phyloP scores from a whole-genome alignment of 1,140 invertebrate species.

The Anagrus nilaparvatae region DNA sequence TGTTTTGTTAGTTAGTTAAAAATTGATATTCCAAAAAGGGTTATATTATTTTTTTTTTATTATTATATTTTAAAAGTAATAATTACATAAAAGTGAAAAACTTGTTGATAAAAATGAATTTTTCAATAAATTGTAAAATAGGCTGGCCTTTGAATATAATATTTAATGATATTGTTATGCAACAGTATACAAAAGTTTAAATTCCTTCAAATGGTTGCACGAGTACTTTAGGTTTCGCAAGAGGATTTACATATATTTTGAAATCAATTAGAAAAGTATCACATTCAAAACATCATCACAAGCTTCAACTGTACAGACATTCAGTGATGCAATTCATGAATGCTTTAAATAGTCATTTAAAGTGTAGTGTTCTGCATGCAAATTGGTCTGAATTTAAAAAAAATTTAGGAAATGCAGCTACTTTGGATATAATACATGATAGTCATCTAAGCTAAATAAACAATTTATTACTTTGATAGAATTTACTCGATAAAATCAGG shows the following conservation, averaged over 20 bases:
- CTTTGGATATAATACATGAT: constrained; percentile 56
- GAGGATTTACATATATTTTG: constrained; percentile 48
- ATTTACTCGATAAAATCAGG: no score
- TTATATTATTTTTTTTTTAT: no score
- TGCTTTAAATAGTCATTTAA: constrained; percentile 60
- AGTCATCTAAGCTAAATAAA: constrained; percentile 62
- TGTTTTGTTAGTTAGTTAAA: no score
- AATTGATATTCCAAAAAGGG: no score
- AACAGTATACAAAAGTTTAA: constrained; percentile 62
- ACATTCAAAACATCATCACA: constrained; percentile 27
- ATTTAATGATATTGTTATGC: constrained; percentile 54
- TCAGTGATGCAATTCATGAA: constrained; percentile 63
- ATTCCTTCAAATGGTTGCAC: constrained; percentile 60
- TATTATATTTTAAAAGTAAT: no score
- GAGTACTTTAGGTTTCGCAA: constrained; percentile 61
- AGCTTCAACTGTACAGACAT: constrained; percentile 56
- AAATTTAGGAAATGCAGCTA: constrained; percentile 48
- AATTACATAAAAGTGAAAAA: no score
- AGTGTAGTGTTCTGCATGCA: constrained; percentile 55
- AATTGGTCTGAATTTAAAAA: constrained; percentile 62
- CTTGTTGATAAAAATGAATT: no score
- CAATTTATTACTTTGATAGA: no score
- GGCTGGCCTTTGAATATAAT: constrained; percentile 70
- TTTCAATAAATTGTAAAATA: constrained; percentile 56
- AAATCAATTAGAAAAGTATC: constrained; percentile 29